Evolutionary conservation across 2,113 vertebrate species (phyloP), one percentile per base, ranked within the genome.

Genomic region (Bagarius yarrelli): DNA sequence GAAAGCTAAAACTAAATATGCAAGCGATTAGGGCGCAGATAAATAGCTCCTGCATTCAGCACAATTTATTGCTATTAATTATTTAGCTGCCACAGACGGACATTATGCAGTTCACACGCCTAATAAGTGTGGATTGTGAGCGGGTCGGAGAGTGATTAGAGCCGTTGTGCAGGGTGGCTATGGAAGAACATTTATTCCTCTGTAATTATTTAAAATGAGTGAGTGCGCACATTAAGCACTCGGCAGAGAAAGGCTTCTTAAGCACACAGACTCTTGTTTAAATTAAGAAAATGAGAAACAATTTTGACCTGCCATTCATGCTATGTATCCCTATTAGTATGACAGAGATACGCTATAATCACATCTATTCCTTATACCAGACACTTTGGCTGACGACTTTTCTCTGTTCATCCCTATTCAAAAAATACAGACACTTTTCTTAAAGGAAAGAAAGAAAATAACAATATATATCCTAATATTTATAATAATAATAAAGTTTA

Each of bases 131-230:
- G 94, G 95, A 96, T 96, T 94, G 94, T 47, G 90, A 95, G 94
- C 92, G 91, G 96, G 95, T 98, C 95, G 95, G 50, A 91, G 94
- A 94, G 94, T 95, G 95, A 98, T 97, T 97, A 96, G 93, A 93
- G 92, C 90, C 76, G 55, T 92, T 93, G 92, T 94, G 90, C 93
- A 93, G 95, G 95, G 94, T 92, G 94, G 93, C 93, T 92, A 92
- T 89, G 85, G 91, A 92, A 90, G 94, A 89, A 91, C 94, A 94
- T 95, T 97, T 96, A 94, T 96, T 96, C 93, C 90, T 88, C 92
- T 92, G 92, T 95, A 96, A 97, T 97, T 96, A 96, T 95, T 94
- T 93, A 93, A 94, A 96, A 96, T 94, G 93, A 94, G 94, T 92
- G 94, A 93, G 91, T 91, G 93, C 95, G 90, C 87, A 88, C 85